Evolutionary conservation across 2,113 vertebrate species (phyloP).

Genomic region (Paedocypris sp.): DNA sequence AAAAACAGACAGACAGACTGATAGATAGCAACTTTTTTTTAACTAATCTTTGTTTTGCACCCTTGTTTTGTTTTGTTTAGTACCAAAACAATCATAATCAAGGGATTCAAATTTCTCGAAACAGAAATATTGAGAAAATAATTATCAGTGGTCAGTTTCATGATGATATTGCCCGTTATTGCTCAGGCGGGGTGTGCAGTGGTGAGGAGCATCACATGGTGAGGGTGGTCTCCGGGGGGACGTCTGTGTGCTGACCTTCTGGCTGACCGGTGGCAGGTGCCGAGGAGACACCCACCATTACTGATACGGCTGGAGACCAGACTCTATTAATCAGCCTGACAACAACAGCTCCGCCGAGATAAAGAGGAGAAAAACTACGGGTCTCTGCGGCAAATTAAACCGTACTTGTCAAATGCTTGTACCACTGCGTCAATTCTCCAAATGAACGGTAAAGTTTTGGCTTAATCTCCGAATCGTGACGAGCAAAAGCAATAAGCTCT

Average conservation of each 20-base stretch:
- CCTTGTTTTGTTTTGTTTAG: no score
- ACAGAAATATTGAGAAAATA: no score
- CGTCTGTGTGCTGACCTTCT: constrained; percentile 10
- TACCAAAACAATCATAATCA: no score
- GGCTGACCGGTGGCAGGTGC: constrained; percentile 26
- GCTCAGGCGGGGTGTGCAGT: no score
- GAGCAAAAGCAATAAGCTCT: constrained; percentile 42
- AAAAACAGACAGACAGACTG: no score
- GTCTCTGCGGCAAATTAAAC: not conserved
- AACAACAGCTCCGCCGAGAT: constrained; percentile 5
- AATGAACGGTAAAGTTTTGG: constrained; percentile 47
- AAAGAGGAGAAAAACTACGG: not conserved
- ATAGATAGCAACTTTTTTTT: no score
- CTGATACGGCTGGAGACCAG: constrained; percentile 37
- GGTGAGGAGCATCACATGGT: no score
- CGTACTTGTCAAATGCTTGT: not conserved
- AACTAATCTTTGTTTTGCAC: no score
- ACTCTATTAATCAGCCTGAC: constrained; percentile 55
- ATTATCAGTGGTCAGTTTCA: no score
- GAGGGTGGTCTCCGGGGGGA: not conserved
- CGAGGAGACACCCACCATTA: constrained; percentile 47
- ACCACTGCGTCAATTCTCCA: constrained; percentile 25
- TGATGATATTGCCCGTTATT: no score
- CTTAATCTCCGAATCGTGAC: constrained; percentile 46
- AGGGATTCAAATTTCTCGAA: no score